Percentiles rank a stretch among this genome's conserved stretches.
Evolutionary conservation across 2,888 invertebrate genomes (phyloP).

Genomic region (Acronicta psi): DNA sequence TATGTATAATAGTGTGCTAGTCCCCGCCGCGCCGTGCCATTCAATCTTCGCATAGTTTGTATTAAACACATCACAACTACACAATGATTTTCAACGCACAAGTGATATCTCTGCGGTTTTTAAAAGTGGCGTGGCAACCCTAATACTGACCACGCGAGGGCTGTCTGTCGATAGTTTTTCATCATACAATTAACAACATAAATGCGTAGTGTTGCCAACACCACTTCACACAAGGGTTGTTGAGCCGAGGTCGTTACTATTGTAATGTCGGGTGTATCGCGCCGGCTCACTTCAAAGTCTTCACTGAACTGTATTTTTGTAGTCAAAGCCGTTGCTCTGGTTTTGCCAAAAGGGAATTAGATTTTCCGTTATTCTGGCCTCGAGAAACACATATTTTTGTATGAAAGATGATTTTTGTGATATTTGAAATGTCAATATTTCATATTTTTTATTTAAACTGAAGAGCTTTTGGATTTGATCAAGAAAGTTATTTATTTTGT

Average conservation of each 20-base stretch:
- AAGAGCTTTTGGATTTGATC: too few species aligned
- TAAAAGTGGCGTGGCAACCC: too few species aligned
- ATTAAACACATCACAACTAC: too few species aligned
- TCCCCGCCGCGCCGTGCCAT: too few species aligned
- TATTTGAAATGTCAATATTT: slow-evolving; percentile 11
- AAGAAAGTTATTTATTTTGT: too few species aligned
- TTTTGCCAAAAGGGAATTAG: slow-evolving; percentile 27
- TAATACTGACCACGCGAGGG: slow-evolving; percentile 8
- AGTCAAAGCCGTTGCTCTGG: slow-evolving; percentile 14
- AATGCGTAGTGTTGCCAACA: slow-evolving; percentile 2
- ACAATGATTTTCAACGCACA: too few species aligned
- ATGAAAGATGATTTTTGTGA: slow-evolving; percentile 2
- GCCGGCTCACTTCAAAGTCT: slow-evolving; percentile 40
- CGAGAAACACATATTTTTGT: slow-evolving; percentile 15
- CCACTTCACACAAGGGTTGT: slow-evolving; percentile 35
- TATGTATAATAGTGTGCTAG: too few species aligned
- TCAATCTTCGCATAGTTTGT: too few species aligned
- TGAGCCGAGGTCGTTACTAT: slow-evolving; percentile 29
- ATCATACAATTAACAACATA: slow-evolving; percentile 24
- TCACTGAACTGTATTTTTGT: slow-evolving; percentile 24
- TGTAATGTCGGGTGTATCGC: slow-evolving; percentile 40
- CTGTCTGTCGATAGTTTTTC: slow-evolving; percentile 18
- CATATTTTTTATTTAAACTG: slow-evolving; percentile 1
- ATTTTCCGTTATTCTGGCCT: slow-evolving; percentile 24
- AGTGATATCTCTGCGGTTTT: too few species aligned